Evolutionary conservation across 2,888 invertebrate genomes (phyloP), one percentile per base, ranked within the genome.

Genomic region (Hypena proboscidalis): DNA sequence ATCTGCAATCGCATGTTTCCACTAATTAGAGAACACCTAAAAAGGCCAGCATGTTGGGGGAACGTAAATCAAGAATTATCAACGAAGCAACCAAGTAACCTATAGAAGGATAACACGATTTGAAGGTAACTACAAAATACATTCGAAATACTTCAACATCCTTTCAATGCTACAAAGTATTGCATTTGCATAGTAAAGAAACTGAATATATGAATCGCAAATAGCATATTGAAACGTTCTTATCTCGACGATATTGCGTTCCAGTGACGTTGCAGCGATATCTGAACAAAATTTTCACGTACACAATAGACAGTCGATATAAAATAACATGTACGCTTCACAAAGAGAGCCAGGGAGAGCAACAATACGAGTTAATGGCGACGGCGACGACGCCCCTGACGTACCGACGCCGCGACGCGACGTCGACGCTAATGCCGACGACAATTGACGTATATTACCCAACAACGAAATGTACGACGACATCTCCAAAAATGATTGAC

Each of bases 251-350:
- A 46, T 44, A 55, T 57, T 52, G 49, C 34, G 36, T 40, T 46
- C 26, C 39, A 10, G 35, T 45, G 57, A 59, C 38, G 51, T 29
- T 43, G 51, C 48, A 43, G 46, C 40, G 58, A 51, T 62, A 62
- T 60, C 52, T 59, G 14, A 48, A 58, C 51, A 68, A 54, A 40
- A 57, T 43, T 58, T 70, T 57, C 50, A 46, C 62, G 44, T 60
- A 48, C 53, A 60, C 57, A 66, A 67, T 59, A 58, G 55, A 56
- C 53, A 55, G 56, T 26, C 39, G 51, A 44, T 42, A 54, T 41
- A 37, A 42, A 53, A 56, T 51, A 42, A 50, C 58, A 32, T 40
- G 43, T 52, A 60, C 53, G 25, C 5, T 4, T 17, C 41, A 53
- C 57, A 56, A 61, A 56, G 63, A 49, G 40, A 10, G 47, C 58